These are phyloP conservation scores for Drosophila kurseongensis DNA, from an alignment of 1,140 invertebrate species.

Conservation along the genomic window DNA sequence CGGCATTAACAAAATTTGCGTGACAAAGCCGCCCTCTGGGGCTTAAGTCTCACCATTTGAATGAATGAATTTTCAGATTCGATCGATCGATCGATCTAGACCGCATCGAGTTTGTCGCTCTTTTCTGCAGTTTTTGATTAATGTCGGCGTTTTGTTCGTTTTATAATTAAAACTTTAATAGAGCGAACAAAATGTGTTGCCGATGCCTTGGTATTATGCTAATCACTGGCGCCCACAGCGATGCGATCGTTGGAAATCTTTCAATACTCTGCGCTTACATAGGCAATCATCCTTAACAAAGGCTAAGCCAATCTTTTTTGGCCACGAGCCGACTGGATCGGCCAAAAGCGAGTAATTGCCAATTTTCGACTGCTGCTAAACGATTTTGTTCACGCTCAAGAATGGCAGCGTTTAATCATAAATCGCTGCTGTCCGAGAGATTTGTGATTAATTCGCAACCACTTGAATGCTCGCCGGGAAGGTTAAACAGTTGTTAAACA, in stretches of 20 bases:
- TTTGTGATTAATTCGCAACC: conserved; percentile 70
- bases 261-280: conserved; percentile 27
- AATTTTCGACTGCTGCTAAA: conserved; percentile 60
- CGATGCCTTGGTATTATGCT: conserved; percentile 54
- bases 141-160: conserved; percentile 51
- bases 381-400: conserved; percentile 75
- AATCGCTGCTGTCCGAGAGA: conserved; percentile 50
- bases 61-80: conserved; percentile 44
- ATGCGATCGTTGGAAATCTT: conserved; percentile 24
- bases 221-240: conserved; percentile 49
- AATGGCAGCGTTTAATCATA: conserved; percentile 59
- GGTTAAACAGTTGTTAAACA: conserved; percentile 77
- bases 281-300: conserved; percentile 44
- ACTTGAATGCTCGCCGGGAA: conserved; percentile 68
- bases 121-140: conserved; percentile 45
- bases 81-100: conserved; percentile 28
- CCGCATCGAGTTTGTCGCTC: conserved; percentile 46
- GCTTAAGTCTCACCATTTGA: conserved; percentile 34
- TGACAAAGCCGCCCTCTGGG: conserved; percentile 67
- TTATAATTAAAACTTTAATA: conserved; percentile 58
- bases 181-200: conserved; percentile 36
- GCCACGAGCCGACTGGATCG: conserved; percentile 47
- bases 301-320: conserved; percentile 38
- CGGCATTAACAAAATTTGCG: conserved; percentile 63
- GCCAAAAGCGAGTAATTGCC: conserved; percentile 59